Evolutionary conservation across 2,797 vertebrate species (phyloP).

Genomic region (Cuculus canorus): DNA sequence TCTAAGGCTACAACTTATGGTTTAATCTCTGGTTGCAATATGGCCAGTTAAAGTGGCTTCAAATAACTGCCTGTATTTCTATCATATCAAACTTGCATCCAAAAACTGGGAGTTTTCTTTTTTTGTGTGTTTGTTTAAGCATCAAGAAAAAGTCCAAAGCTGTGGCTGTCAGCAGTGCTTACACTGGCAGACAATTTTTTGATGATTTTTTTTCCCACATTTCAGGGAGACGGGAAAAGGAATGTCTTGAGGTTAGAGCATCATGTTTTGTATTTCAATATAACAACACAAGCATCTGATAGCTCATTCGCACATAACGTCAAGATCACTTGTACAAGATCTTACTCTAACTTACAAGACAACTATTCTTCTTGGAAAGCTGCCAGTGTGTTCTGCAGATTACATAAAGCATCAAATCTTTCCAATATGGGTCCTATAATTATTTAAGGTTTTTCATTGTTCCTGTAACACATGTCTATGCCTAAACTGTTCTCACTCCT

Average conservation of each 20-base stretch:
- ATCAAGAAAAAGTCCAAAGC: neutral
- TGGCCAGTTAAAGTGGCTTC: neutral
- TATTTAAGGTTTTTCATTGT: neutral
- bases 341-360: neutral
- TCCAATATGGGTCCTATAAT: neutral
- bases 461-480: neutral
- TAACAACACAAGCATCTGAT: neutral
- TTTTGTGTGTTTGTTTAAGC: neutral
- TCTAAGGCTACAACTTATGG: neutral
- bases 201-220: neutral
- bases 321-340: constrained; percentile 4
- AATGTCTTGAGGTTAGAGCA: neutral
- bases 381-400: neutral
- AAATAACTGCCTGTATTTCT: neutral
- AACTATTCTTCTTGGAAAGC: constrained; percentile 21
- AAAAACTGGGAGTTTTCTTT: neutral
- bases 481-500: neutral
- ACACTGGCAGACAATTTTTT: neutral
- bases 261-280: neutral
- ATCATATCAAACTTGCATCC: neutral
- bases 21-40: neutral
- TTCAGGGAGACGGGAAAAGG: neutral
- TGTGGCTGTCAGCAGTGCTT: neutral
- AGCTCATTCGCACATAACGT: neutral
- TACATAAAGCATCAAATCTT: neutral